phyloP scores from a whole-genome alignment of 2,113 vertebrate species.

The Myotis brandtii region DNA sequence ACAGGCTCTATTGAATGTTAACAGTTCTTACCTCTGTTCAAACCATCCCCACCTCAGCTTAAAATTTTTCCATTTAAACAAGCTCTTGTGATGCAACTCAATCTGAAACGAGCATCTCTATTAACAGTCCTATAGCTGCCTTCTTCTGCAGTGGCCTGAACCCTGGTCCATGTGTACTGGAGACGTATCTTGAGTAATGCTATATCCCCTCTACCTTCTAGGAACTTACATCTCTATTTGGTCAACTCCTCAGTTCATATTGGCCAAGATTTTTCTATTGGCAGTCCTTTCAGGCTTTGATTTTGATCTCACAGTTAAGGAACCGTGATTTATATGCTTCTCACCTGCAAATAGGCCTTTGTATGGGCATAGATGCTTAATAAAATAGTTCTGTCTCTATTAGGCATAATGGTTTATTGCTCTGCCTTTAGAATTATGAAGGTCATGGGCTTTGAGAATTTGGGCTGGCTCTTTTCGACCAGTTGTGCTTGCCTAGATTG shows the following conservation, averaged over 20 bases:
- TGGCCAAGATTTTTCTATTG: neutral
- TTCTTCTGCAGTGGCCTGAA: neutral
- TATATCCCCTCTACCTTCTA: neutral
- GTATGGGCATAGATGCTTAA: neutral
- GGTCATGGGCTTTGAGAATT: neutral
- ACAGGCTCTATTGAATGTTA: neutral
- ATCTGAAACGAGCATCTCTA: neutral
- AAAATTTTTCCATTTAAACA: constrained; percentile 53
- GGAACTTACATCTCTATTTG: neutral
- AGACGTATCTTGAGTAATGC: neutral
- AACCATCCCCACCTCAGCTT: neutral
- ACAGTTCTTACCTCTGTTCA: constrained; percentile 42
- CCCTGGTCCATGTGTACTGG: neutral
- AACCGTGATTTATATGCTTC: constrained; percentile 3
- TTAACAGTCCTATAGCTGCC: neutral
- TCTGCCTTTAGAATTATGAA: constrained; percentile 21
- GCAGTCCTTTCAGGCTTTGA: neutral
- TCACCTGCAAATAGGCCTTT: neutral
- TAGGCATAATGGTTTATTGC: neutral
- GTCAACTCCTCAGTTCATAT: neutral
- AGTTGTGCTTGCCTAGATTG: neutral
- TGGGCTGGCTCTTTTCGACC: neutral
- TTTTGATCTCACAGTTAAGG: constrained; percentile 14
- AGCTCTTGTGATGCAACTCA: neutral
- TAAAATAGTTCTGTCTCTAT: neutral